Conservation (phyloP, 2,797 vertebrate species). For the Falco naumanni region DNA sequence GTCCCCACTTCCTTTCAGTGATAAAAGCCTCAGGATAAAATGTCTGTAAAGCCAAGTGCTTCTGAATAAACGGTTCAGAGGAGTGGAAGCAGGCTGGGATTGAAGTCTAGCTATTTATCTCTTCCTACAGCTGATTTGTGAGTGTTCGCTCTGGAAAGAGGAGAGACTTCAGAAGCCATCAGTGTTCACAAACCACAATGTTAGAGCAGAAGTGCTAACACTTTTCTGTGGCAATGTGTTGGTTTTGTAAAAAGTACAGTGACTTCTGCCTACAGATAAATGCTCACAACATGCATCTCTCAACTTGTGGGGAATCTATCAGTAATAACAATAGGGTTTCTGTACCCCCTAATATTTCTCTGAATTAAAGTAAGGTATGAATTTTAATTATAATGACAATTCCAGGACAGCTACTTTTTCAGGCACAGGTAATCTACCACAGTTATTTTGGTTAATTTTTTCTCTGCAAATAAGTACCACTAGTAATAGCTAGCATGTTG, state of each 20-base stretch:
- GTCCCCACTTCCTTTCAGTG: not conserved
- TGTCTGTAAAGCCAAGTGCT: not conserved
- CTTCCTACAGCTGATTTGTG: not conserved
- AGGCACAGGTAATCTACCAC: not conserved
- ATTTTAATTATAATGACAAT: not conserved
- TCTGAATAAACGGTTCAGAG: not conserved
- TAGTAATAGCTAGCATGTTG: not conserved
- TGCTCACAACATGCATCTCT: not conserved
- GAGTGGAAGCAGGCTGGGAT: not conserved
- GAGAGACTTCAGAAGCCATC: not conserved
- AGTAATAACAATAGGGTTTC: not conserved
- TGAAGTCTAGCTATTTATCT: constrained; percentile 36
- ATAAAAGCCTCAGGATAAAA: constrained; percentile 48
- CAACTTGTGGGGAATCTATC: not conserved
- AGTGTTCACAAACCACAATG: not conserved
- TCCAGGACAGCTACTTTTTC: not conserved
- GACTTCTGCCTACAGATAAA: not conserved
- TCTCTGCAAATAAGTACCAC: not conserved
- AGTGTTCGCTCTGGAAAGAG: not conserved
- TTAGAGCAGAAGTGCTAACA: not conserved
- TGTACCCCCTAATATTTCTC: not conserved
- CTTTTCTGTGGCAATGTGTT: not conserved
- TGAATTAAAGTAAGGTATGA: not conserved
- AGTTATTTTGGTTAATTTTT: not conserved
- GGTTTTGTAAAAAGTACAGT: not conserved